These are phyloP conservation scores for Phyto melanocephala DNA, from an alignment of 2,888 invertebrate genomes.

Conservation along the genomic window DNA sequence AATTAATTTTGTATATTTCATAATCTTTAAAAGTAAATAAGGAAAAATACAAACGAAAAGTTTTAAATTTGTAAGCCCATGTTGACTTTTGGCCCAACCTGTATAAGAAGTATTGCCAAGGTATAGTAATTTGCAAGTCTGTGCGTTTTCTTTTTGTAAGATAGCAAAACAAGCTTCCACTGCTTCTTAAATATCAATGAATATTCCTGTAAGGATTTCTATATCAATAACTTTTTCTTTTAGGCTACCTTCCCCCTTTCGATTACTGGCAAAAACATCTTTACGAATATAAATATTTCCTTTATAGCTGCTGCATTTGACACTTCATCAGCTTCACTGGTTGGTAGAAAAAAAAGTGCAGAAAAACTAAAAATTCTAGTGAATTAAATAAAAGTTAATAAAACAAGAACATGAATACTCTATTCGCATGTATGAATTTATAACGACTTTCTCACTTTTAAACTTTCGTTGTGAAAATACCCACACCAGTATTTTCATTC, in stretches of 20 bases:
- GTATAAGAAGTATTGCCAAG: no score
- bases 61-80: no score
- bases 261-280: slow-evolving; percentile 5
- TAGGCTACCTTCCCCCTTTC: neutral
- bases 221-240: neutral
- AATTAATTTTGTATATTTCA: no score
- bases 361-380: neutral
- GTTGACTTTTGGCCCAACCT: no score
- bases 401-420: slow-evolving; percentile 39
- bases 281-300: slow-evolving; percentile 41
- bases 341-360: neutral
- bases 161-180: no score
- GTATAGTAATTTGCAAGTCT: no score
- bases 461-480: neutral
- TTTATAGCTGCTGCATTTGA: slow-evolving; percentile 56
- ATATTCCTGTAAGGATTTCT: neutral
- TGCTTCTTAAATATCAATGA: no score
- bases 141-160: no score
- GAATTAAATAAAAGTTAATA: slow-evolving; percentile 49
- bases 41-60: no score
- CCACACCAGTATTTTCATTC: neutral
- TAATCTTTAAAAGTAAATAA: no score
- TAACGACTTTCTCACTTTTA: slow-evolving; percentile 49
- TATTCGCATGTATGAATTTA: slow-evolving; percentile 58
- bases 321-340: slow-evolving; percentile 62